Conservation (phyloP, 1,140 invertebrate species). For the Bombus confusus region DNA sequence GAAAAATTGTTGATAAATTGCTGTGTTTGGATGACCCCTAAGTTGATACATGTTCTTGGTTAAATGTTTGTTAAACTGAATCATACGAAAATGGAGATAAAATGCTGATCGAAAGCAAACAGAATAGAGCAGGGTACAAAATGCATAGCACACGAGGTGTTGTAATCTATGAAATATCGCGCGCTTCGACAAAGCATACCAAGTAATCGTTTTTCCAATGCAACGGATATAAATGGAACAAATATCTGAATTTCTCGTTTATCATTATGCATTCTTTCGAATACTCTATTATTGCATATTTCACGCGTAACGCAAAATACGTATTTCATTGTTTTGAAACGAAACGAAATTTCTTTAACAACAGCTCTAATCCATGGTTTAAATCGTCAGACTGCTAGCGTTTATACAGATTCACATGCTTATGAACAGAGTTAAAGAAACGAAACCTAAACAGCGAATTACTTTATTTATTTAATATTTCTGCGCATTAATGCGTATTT, state of each 20-base stretch:
- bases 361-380: not conserved
- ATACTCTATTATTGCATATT: not conserved
- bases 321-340: not conserved
- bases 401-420: not conserved
- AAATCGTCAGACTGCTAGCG: not conserved
- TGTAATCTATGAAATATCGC: slow-evolving; percentile 22
- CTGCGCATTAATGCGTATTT: too few relatives aligned
- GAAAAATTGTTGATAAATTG: not conserved
- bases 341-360: not conserved
- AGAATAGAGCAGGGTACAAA: not conserved
- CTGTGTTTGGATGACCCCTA: not conserved
- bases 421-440: not conserved
- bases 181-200: not conserved
- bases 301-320: too few relatives aligned
- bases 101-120: slow-evolving; percentile 10
- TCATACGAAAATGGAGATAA: not conserved
- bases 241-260: slow-evolving; percentile 16
- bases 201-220: slow-evolving; percentile 5
- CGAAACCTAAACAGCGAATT: not conserved
- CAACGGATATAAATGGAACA: not conserved
- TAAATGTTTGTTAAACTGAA: slow-evolving; percentile 5
- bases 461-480: not conserved
- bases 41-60: not conserved
- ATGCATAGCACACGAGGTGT: not conserved
- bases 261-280: too few relatives aligned